These are phyloP conservation scores for Imbricaverruca yamaguchii DNA, from an alignment of 2,888 invertebrate species.

Conservation along the genomic window DNA sequence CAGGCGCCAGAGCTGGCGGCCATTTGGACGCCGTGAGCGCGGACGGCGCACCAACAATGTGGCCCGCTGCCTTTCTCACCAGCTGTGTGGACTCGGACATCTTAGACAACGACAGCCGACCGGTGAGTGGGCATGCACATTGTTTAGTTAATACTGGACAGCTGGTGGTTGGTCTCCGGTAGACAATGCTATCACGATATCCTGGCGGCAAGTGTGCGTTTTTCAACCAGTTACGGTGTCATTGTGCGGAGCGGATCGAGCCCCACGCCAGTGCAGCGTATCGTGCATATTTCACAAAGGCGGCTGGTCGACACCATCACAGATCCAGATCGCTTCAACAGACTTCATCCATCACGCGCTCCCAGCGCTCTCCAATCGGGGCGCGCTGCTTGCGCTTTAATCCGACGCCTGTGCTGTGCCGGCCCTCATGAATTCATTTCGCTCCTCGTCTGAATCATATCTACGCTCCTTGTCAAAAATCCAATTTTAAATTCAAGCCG, in stretches of 20 bases:
- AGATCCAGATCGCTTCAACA: background rate
- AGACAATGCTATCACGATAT: too few relatives aligned
- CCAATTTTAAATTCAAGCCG: constrained; percentile 21
- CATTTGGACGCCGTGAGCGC: too few relatives aligned
- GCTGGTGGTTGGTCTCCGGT: too few relatives aligned
- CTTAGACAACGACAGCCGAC: too few relatives aligned
- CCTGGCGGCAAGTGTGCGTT: too few relatives aligned
- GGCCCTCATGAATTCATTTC: constrained; percentile 18
- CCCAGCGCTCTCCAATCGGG: background rate
- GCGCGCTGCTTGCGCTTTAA: background rate
- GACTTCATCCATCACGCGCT: background rate
- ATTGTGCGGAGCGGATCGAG: too few relatives aligned
- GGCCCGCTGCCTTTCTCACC: too few relatives aligned
- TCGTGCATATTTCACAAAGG: background rate
- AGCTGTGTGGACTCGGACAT: too few relatives aligned
- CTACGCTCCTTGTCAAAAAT: constrained; percentile 22
- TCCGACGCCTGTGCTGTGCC: background rate
- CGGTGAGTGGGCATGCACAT: background rate
- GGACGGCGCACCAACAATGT: too few relatives aligned
- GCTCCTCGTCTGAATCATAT: constrained; percentile 6
- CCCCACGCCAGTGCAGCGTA: background rate
- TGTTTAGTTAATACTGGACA: too few relatives aligned
- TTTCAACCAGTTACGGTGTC: too few relatives aligned
- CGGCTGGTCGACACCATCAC: background rate
- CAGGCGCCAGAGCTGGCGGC: background rate